A percentile compares a stretch with the other conserved stretches of the same genome.
Conservation (phyloP, 2,113 vertebrate genomes). For the Paramormyrops kingsleyae region DNA sequence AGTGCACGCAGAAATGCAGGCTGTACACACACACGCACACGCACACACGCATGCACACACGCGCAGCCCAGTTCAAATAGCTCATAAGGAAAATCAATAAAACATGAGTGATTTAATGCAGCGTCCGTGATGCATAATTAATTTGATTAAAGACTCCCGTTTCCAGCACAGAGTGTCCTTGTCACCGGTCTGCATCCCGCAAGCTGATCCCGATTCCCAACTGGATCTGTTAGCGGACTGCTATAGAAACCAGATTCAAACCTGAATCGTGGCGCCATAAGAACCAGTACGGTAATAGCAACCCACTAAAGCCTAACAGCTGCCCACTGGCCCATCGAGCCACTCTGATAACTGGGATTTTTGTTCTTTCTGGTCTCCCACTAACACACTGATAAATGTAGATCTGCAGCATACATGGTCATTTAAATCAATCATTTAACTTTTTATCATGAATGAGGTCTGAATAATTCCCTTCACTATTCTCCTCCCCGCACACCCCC, state of each 20-base stretch:
- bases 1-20: not conserved
- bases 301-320: not conserved
- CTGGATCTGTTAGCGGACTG: not conserved
- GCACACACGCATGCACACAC: not conserved
- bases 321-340: not conserved
- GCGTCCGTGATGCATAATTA: not conserved
- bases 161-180: not conserved
- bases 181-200: not conserved
- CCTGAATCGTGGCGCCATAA: not conserved
- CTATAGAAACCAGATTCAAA: not conserved
- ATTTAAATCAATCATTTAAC: not conserved
- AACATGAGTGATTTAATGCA: constrained; percentile 1
- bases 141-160: not conserved
- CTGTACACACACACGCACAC: not conserved
- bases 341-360: not conserved
- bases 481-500: too few relatives aligned
- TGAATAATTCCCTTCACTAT: not conserved
- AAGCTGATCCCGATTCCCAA: not conserved
- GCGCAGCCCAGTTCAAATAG: not conserved
- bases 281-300: not conserved
- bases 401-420: not conserved
- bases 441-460: not conserved
- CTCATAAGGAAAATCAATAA: constrained; percentile 5
- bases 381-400: not conserved
- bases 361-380: not conserved